phyloP scores from a whole-genome alignment of 2,888 invertebrate species.

The Minunthozetes semirufus region DNA sequence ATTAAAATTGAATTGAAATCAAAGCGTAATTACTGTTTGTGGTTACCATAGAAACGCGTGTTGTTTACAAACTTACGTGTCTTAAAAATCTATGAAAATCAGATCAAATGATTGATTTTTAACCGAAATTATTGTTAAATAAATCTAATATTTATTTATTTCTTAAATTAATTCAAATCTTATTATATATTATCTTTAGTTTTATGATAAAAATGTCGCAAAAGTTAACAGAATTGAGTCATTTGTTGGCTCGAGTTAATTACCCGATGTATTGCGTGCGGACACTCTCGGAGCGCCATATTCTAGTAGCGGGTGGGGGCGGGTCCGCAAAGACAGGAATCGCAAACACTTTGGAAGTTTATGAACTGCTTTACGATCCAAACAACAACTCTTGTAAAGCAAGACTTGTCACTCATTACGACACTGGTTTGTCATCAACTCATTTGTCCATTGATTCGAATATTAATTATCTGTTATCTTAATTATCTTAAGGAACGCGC shows the following conservation, averaged over 20 bases:
- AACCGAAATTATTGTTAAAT: too few relatives aligned
- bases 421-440: conserved; percentile 55
- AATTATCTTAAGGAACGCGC: conserved; percentile 42
- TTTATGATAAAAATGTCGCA: not conserved
- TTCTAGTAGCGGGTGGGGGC: conserved; percentile 93
- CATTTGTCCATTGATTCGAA: not conserved
- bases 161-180: not conserved
- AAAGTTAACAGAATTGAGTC: not conserved
- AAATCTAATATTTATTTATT: not conserved
- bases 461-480: not conserved
- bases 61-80: too few relatives aligned
- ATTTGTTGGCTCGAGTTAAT: conserved; percentile 65
- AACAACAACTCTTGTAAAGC: conserved; percentile 62
- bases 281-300: conserved; percentile 82
- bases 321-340: conserved; percentile 95
- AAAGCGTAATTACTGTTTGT: not conserved
- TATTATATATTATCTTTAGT: not conserved
- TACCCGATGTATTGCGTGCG: conserved; percentile 87
- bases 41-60: too few relatives aligned
- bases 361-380: conserved; percentile 75
- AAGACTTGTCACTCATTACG: conserved; percentile 78
- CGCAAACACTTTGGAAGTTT: conserved; percentile 73
- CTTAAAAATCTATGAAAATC: too few relatives aligned
- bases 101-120: too few relatives aligned
- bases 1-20: not conserved